phyloP scores from a whole-genome alignment of 2,888 invertebrate species.

The Xestia xanthographa region DNA sequence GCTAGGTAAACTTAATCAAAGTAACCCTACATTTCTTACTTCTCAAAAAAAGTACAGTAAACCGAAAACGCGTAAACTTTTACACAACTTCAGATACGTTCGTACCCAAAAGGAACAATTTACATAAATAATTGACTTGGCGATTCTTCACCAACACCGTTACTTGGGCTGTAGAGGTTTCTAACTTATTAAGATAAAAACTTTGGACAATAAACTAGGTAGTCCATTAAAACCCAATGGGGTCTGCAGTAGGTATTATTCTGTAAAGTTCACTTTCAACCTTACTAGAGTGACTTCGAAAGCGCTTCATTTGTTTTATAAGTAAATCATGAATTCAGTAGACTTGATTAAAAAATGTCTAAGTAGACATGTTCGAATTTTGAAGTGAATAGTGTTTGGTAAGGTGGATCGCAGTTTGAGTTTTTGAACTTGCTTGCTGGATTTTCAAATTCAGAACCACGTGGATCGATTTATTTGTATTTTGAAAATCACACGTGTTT shows the following conservation, averaged over 20 bases:
- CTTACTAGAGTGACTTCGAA: background rate
- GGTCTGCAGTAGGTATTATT: background rate
- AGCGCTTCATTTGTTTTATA: background rate
- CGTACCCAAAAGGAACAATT: slow-evolving; percentile 41
- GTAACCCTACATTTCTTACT: background rate
- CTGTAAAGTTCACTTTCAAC: background rate
- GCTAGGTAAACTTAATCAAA: background rate
- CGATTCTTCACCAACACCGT: slow-evolving; percentile 29
- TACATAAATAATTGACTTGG: slow-evolving; percentile 56
- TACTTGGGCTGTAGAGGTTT: slow-evolving; percentile 22
- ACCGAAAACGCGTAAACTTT: slow-evolving; percentile 21
- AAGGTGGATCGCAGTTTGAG: background rate
- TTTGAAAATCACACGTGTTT: background rate
- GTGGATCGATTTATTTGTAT: background rate
- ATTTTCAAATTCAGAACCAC: background rate
- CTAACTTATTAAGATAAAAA: slow-evolving; percentile 32
- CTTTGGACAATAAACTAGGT: slow-evolving; percentile 22
- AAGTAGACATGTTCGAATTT: background rate
- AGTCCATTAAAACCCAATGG: slow-evolving; percentile 19
- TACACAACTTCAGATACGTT: slow-evolving; percentile 22
- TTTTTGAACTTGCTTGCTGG: background rate
- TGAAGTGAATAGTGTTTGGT: no score
- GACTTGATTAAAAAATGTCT: no score
- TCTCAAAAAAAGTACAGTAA: slow-evolving; percentile 23
- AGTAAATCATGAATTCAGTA: background rate